Base-by-base conservation (phyloP, 2,797 vertebrate genomes). In the Brachyalestes nurse region DNA sequence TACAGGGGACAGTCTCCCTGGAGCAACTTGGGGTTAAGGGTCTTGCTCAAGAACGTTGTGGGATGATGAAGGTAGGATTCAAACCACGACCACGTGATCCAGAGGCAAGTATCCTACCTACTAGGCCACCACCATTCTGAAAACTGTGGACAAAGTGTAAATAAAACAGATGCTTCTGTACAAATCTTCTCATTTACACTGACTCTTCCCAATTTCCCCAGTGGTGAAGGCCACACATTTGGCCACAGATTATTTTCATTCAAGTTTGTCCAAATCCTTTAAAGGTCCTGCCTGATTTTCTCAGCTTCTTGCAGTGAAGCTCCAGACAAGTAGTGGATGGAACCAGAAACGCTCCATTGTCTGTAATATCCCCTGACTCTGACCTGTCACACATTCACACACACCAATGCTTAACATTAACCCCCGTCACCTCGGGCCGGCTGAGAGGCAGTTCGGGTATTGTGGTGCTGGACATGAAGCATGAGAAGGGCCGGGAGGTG, bases 201-300 rank as follows among this genome's bases (percentile, higher is more conserved):
- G 72, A 77, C 64, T 77, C 64, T 79, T 75, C 62, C 78, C 58
- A 77, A 73, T 87, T 85, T 78, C 87, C 83, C 86, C 84, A 79
- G 84, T 65, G 75, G 84, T 23, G 25, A 17, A 17, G 60, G 71
- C 71, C 72, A 75, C 77, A 85, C 74, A 49, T 86, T 89, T 87
- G 76, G 76, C 83, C 83, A 82, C 55, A 78, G 80, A 66, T 80
- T 75, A 65, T 80, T 69, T 60, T 42, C 4, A 5, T 17, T 45
- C 42, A 45, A 6, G 42, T 79, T 79, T 60, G 45, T 81, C 47
- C 42, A 57, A 40, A 58, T 79, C 67, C 66, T 47, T 21, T 40
- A n/a, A n/a, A n/a, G n/a, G 13, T 75, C 78, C 53, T 82, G 8
- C 66, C 45, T 81, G 60, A 38, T 72, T 77, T 61, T 67, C 45